These are phyloP conservation scores for Brachirus orientalis DNA, from an alignment of 2,113 vertebrate genomes.

Conservation along the genomic window DNA sequence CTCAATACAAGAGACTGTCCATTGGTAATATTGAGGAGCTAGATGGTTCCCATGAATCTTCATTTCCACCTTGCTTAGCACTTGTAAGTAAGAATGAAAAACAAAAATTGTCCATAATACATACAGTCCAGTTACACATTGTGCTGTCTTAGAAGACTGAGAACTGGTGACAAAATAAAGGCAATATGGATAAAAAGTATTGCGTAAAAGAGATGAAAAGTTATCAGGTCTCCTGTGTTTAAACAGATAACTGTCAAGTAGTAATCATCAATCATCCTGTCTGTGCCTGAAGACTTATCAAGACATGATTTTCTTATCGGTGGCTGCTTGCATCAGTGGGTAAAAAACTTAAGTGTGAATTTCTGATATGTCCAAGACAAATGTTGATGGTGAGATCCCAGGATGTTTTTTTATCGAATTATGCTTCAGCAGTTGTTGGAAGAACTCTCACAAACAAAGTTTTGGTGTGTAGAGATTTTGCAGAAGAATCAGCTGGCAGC, in stretches of 20 bases:
- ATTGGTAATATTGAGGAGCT: slow-evolving; percentile 40
- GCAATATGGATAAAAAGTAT: background rate
- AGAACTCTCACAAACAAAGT: slow-evolving; percentile 88
- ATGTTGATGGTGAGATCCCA: slow-evolving; percentile 14
- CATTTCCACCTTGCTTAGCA: too few relatives aligned
- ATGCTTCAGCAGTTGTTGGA: slow-evolving; percentile 87
- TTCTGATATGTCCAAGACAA: slow-evolving; percentile 19
- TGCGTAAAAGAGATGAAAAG: background rate
- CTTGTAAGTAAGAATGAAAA: too few relatives aligned
- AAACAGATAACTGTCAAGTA: background rate
- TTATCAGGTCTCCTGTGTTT: background rate
- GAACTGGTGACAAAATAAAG: slow-evolving; percentile 7
- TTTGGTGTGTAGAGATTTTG: slow-evolving; percentile 89
- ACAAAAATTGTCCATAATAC: slow-evolving; percentile 22
- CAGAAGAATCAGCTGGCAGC: slow-evolving; percentile 83
- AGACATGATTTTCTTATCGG: background rate
- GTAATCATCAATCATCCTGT: background rate
- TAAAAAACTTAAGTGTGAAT: slow-evolving; percentile 4
- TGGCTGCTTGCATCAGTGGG: slow-evolving; percentile 1
- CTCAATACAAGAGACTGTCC: slow-evolving; percentile 51
- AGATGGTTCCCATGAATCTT: slow-evolving; percentile 18
- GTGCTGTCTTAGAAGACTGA: slow-evolving; percentile 18
- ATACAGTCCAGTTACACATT: slow-evolving; percentile 12
- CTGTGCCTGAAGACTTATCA: slow-evolving; percentile 7
- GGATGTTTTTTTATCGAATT: slow-evolving; percentile 23